Conservation (phyloP, 2,888 invertebrate genomes). For the Xylocampa areola region DNA sequence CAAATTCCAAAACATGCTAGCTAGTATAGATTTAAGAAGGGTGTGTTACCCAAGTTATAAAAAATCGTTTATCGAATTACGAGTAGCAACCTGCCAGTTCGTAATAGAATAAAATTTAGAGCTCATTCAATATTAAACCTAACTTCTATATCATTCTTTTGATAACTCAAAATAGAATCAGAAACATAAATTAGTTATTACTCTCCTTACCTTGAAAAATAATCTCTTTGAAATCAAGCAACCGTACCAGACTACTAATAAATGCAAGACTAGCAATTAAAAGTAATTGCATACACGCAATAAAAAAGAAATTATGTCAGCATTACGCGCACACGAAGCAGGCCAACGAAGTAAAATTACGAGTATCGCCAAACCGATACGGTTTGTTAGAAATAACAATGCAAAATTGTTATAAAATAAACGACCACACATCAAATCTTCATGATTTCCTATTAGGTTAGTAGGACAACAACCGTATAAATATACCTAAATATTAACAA, state of each 20-base stretch:
- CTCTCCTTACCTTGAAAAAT: constrained; percentile 9
- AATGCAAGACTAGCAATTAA: constrained; percentile 39
- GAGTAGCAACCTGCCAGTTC: too few species aligned
- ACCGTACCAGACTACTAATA: constrained; percentile 34
- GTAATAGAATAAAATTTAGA: too few species aligned
- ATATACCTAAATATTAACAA: too few species aligned
- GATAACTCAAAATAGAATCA: too few species aligned
- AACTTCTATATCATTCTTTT: too few species aligned
- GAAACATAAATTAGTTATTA: background rate
- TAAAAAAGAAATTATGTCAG: constrained; percentile 55
- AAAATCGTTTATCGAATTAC: too few species aligned
- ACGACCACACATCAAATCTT: constrained; percentile 32
- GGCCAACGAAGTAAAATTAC: constrained; percentile 35
- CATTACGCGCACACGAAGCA: constrained; percentile 39
- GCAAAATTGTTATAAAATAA: constrained; percentile 25
- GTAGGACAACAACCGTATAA: constrained; percentile 12
- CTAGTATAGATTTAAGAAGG: background rate
- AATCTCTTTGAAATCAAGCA: constrained; percentile 29
- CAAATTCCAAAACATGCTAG: too few species aligned
- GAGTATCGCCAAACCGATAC: constrained; percentile 21
- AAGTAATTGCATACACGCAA: constrained; percentile 34
- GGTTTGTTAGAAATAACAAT: constrained; percentile 47
- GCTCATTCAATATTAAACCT: too few species aligned
- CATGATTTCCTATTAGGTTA: constrained; percentile 28
- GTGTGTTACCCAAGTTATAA: background rate